Conservation (phyloP, 1,140 invertebrate species). For the Atta colombica region DNA sequence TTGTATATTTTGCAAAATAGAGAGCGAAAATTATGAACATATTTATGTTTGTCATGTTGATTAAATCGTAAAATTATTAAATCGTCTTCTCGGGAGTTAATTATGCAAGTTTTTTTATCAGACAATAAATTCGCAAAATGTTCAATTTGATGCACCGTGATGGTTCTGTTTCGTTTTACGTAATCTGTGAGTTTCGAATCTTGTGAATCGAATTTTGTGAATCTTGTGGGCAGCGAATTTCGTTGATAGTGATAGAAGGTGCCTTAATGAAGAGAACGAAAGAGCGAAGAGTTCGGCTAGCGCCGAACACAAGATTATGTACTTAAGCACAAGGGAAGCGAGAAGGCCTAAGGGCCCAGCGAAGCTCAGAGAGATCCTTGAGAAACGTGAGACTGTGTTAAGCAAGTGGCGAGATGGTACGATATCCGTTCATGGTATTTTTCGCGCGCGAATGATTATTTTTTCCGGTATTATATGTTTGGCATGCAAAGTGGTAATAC, state of each 20-base stretch:
- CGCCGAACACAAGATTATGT: slow-evolving; percentile 79
- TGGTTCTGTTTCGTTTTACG: slow-evolving; percentile 36
- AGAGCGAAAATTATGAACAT: neutral
- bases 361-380: slow-evolving; percentile 79
- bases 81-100: slow-evolving; percentile 4
- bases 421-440: slow-evolving; percentile 33
- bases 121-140: neutral
- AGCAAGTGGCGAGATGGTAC: slow-evolving; percentile 85
- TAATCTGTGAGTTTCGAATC: slow-evolving; percentile 10
- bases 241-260: neutral
- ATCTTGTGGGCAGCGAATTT: neutral
- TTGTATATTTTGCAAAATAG: neutral
- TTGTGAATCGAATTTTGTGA: neutral
- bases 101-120: slow-evolving; percentile 18
- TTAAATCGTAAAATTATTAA: neutral
- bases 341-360: slow-evolving; percentile 82
- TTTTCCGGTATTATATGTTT: neutral
- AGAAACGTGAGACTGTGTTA: slow-evolving; percentile 81
- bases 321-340: slow-evolving; percentile 75
- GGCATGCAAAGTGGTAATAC: neutral
- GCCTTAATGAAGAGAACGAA: slow-evolving; percentile 26
- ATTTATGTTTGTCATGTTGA: neutral
- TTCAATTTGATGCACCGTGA: neutral
- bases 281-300: neutral
- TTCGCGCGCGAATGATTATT: neutral